Conservation (phyloP, 2,888 invertebrate genomes). For the Torymus auratus region DNA sequence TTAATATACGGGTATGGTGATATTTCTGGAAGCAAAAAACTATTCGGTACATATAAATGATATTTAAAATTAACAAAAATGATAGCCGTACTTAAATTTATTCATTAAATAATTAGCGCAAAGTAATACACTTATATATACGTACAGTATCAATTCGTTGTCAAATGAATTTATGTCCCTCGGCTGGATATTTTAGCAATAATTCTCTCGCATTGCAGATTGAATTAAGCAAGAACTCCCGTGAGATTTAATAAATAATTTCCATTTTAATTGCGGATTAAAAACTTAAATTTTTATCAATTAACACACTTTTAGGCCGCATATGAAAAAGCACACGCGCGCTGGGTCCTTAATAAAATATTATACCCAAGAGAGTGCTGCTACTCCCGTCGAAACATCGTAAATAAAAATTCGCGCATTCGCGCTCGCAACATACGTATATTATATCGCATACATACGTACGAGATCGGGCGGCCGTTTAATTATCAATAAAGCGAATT, state of each 20-base stretch:
- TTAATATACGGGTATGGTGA: background rate
- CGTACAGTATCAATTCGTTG: no score
- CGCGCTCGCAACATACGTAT: background rate
- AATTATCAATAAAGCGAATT: conserved; percentile 50
- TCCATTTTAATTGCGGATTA: conserved; percentile 43
- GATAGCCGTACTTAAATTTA: no score
- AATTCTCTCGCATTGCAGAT: conserved; percentile 17
- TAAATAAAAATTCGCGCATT: conserved; percentile 29
- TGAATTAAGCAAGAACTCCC: conserved; percentile 42
- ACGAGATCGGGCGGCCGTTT: background rate
- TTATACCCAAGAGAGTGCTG: background rate
- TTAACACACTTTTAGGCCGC: conserved; percentile 47
- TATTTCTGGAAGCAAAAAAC: no score
- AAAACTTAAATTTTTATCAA: conserved; percentile 48
- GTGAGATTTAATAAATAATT: conserved; percentile 49
- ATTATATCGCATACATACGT: background rate
- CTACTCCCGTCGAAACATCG: conserved; percentile 14
- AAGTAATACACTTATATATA: no score
- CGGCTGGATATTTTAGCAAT: conserved; percentile 12
- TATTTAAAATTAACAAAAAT: no score
- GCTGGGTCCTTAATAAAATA: conserved; percentile 29
- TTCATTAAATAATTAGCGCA: no score
- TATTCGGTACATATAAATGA: no score
- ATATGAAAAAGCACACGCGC: background rate
- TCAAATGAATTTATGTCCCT: no score